Conservation (phyloP, 2,113 vertebrate genomes). For the Sinocyclocheilus rhinocerous region DNA sequence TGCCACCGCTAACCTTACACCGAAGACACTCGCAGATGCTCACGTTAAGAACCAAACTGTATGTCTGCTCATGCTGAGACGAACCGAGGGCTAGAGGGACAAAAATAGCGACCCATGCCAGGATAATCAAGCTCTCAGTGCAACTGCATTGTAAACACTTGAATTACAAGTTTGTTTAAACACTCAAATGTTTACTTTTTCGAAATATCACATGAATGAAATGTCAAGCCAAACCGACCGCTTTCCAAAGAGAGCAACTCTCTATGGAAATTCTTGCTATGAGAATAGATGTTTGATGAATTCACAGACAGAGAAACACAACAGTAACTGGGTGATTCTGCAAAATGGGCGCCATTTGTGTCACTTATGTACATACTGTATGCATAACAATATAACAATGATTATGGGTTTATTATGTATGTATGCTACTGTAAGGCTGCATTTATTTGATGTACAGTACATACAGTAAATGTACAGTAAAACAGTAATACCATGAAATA, state of each 20-base stretch:
- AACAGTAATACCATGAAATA: too few relatives aligned
- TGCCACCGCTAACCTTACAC: slow-evolving; percentile 37
- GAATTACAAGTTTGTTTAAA: slow-evolving; percentile 15
- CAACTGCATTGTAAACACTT: background rate
- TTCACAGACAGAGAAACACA: too few relatives aligned
- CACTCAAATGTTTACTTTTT: background rate
- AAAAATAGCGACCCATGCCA: background rate
- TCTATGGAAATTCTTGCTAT: background rate
- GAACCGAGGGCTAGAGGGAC: background rate
- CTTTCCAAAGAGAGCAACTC: slow-evolving; percentile 65
- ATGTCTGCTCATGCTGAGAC: slow-evolving; percentile 14
- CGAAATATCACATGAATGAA: slow-evolving; percentile 60
- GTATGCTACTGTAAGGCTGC: background rate
- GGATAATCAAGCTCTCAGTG: slow-evolving; percentile 3
- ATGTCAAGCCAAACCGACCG: slow-evolving; percentile 68
- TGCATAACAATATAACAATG: background rate
- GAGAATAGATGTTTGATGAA: slow-evolving; percentile 1
- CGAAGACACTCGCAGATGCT: background rate
- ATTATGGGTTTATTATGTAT: background rate
- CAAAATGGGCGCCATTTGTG: background rate
- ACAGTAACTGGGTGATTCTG: background rate
- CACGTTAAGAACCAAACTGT: background rate
- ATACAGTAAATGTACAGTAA: background rate
- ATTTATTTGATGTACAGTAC: background rate
- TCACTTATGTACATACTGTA: background rate